Base-by-base conservation (phyloP, 2,113 vertebrate genomes). In the Chionis minor region DNA sequence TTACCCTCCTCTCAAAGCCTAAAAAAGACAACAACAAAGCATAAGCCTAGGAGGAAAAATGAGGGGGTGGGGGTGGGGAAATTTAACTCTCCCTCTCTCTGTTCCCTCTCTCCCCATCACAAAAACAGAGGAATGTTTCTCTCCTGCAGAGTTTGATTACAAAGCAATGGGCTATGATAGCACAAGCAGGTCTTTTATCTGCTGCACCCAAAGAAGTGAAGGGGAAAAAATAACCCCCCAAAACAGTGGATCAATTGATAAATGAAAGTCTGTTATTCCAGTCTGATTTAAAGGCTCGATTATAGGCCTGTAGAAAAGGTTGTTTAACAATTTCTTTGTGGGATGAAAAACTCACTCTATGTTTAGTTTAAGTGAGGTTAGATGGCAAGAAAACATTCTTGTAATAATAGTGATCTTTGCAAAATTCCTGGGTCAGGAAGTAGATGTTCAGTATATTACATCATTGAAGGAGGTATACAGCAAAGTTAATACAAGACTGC, bases 351-450 rank as follows among this genome's bases (percentile, higher is more conserved):
- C 58, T 87, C 81, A 32, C 88, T 27, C 63, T 79, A 87, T 40
- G 27, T 97, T 97, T 85, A 59, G 78, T 94, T 97, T 86, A 91
- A 97, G 91, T 80, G 87, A 96, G 94, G 94, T 94, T 96, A 96
- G 92, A 94, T 96, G 95, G 96, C 91, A 97, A 98, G 96, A 96
- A 98, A 98, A 98, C 90, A 95, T 90, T 88, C 91, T 96, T 92
- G 61, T 78, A 97, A 92, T 97, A 96, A 94, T 96, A 93, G 93
- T 45, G 78, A 88, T 87, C 91, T 92, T 84, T 95, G 91, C 74
- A 96, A 94, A 96, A 95, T 90, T 97, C 94, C 91, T 95, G 78
- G 49, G 92, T 63, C 80, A 94, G 97, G 94, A 97, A 97, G 89
- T 94, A 78, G 65, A 86, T 81, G 58, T 94, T 96, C 95, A 88